These are phyloP conservation scores for Apeltes quadracus DNA, from an alignment of 2,113 vertebrate species.

Conservation along the genomic window DNA sequence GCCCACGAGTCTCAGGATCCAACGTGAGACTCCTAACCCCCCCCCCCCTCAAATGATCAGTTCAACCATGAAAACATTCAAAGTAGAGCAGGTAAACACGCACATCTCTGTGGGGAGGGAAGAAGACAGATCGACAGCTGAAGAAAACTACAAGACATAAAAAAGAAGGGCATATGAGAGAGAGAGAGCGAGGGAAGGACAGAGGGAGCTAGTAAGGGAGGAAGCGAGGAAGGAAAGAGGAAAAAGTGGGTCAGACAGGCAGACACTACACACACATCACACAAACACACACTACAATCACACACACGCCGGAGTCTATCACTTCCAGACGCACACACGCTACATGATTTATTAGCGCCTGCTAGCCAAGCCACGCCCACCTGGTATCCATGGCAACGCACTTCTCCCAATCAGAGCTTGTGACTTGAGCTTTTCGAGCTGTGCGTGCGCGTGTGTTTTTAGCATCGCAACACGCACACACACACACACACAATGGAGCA, in stretches of 20 bases:
- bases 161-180: conserved; percentile 1
- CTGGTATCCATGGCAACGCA: conserved; percentile 64
- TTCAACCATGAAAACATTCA: too few relatives aligned
- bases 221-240: conserved; percentile 31
- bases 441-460: neutral
- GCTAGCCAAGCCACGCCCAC: conserved; percentile 58
- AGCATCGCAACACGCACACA: too few relatives aligned
- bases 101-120: too few relatives aligned
- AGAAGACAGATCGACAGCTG: neutral
- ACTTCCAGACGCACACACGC: conserved; percentile 37
- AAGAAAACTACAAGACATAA: conserved; percentile 1
- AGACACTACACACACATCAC: conserved; percentile 40
- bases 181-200: conserved; percentile 13
- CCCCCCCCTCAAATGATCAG: neutral
- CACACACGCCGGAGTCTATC: conserved; percentile 15
- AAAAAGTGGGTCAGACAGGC: conserved; percentile 72
- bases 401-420: conserved; percentile 48
- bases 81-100: too few relatives aligned
- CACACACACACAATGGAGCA: conserved; percentile 36
- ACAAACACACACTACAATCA: conserved; percentile 15
- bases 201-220: conserved; percentile 34
- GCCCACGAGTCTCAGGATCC: neutral
- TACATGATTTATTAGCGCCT: conserved; percentile 71
- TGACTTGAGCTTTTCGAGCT: conserved; percentile 15
- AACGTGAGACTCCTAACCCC: too few relatives aligned